Base-by-base conservation (phyloP, 2,113 vertebrate species). In the Ia io region DNA sequence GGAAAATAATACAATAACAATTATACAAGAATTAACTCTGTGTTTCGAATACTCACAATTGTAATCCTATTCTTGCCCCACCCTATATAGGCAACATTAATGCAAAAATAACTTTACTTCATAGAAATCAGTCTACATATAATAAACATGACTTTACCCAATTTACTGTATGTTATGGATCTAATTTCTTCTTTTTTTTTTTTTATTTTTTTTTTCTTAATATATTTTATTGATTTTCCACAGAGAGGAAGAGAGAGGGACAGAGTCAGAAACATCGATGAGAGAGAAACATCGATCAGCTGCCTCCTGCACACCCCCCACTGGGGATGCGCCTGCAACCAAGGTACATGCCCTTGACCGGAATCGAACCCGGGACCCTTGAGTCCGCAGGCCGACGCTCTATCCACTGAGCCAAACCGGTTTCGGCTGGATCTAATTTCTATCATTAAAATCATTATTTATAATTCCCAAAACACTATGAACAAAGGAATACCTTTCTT, bases 401-500 rank as follows among this genome's bases (percentile, higher is more conserved):
- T n/a, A n/a, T n/a, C n/a, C n/a, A n/a, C n/a, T n/a, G n/a, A n/a
- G n/a, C n/a, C n/a, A n/a, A n/a, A n/a, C n/a, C n/a, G n/a, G n/a
- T n/a, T n/a, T n/a, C n/a, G n/a, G n/a, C n/a, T 63, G 13, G 18
- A 95, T 87, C 84, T 84, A 96, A 90, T 79, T 76, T 67, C 90
- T 95, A 92, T 94, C 59, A 74, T 44, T 85, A 90, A 94, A 91
- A 14, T 69, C 14, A 71, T 93, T 92, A 86, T 83, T 84, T 90
- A 71, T 90, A 95, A 92, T 73, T 93, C n/a, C 78, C 76, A 88
- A 91, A 78, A 95, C 37, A 84, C 3, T 78, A 73, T 22, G 6
- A 49, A n/a, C 22, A 71, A 96, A 96, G 92, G 28, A 53, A 91
- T 6, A 63, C 40, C 49, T 84, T 97, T 90, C 37, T 91, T 88